Evolutionary conservation across 35 echinoderm and acorn worm species (phyloP).

Genomic region (Stichopus chloronotus): DNA sequence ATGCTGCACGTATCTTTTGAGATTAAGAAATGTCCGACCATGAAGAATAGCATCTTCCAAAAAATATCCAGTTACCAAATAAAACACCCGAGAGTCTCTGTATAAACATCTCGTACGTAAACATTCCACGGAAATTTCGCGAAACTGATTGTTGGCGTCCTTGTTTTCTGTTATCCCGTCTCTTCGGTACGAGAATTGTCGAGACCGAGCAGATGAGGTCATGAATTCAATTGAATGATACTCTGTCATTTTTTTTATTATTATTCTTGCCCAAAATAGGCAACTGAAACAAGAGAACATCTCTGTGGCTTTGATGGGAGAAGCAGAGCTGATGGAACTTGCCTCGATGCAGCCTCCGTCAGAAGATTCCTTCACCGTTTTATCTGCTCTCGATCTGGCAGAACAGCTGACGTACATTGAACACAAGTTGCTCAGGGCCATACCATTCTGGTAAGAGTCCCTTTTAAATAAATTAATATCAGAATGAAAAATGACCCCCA

Average conservation of each 20-base stretch:
- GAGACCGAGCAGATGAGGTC: neutral
- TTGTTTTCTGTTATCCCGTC: too few species aligned
- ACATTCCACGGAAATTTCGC: too few species aligned
- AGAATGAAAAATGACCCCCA: too few species aligned
- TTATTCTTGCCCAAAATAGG: slow-evolving; percentile 40
- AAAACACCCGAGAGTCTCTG: too few species aligned
- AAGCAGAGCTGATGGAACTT: slow-evolving; percentile 70
- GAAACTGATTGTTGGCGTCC: too few species aligned
- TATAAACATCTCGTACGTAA: too few species aligned
- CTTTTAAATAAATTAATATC: neutral
- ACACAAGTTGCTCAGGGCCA: slow-evolving; percentile 86
- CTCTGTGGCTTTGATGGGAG: slow-evolving; percentile 50
- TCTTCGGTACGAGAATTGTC: neutral
- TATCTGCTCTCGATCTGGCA: slow-evolving; percentile 86
- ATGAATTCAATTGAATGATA: neutral
- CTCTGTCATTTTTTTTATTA: neutral
- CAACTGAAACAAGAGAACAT: slow-evolving; percentile 81
- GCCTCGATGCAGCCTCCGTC: slow-evolving; percentile 65
- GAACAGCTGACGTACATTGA: slow-evolving; percentile 97
- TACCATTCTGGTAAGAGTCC: slow-evolving; percentile 84
- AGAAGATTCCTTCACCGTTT: slow-evolving; percentile 70
- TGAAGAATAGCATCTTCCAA: too few species aligned
- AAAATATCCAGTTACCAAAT: too few species aligned
- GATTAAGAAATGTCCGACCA: too few species aligned
- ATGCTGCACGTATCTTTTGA: too few species aligned